A percentile compares a stretch with the other conserved stretches of the same genome.
Conservation (phyloP, 2,797 vertebrate species). For the Phyllotis vaccarum region DNA sequence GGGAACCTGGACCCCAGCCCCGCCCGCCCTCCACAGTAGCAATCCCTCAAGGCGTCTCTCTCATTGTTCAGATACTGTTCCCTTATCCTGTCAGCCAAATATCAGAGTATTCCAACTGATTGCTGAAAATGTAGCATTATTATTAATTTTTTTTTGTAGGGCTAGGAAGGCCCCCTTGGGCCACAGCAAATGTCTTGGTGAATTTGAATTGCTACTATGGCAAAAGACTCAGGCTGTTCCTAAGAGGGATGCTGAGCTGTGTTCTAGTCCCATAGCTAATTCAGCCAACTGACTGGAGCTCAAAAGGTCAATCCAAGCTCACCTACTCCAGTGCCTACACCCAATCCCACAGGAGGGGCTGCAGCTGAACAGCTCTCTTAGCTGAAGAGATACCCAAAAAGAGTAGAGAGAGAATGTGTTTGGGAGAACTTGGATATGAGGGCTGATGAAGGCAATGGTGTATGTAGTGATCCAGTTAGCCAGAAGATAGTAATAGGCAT, state of each 20-base stretch:
- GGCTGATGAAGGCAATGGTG: neutral
- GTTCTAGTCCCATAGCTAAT: neutral
- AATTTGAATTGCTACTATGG: neutral
- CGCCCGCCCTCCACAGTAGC: too few species aligned
- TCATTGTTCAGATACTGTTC: neutral
- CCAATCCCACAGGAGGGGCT: neutral
- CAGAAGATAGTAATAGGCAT: neutral
- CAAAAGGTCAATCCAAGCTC: neutral
- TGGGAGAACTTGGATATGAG: neutral
- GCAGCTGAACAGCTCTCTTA: neutral
- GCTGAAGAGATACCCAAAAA: neutral
- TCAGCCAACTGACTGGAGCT: neutral
- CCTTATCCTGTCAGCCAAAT: neutral
- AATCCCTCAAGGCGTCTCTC: neutral
- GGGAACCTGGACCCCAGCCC: neutral
- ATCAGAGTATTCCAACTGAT: neutral
- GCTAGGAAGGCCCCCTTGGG: neutral
- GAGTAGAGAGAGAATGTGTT: neutral
- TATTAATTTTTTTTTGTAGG: neutral
- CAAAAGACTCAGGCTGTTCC: neutral
- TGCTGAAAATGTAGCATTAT: neutral
- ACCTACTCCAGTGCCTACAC: neutral
- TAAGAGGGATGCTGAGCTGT: too few species aligned
- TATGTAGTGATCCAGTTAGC: neutral
- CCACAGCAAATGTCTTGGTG: neutral